A percentile compares a stretch with the other conserved stretches of the same genome.
Conservation (phyloP, 2,113 vertebrate species). For the Capreolus pygargus region DNA sequence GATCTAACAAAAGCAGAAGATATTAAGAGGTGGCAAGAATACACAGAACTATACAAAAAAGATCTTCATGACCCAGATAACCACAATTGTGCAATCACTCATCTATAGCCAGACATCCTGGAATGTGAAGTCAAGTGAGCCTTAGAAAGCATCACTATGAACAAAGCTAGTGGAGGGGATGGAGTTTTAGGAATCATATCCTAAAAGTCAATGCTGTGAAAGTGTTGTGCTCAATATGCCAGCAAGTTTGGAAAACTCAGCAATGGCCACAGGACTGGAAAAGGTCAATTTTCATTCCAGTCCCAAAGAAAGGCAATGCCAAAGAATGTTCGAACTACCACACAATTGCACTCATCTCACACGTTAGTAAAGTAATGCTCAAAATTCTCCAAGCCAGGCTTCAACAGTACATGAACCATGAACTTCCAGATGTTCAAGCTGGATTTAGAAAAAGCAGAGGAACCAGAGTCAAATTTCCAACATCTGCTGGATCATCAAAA, state of each 20-base stretch:
- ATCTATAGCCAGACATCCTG: background rate
- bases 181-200: background rate
- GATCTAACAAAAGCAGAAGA: background rate
- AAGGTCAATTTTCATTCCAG: background rate
- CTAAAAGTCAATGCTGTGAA: background rate
- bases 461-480: background rate
- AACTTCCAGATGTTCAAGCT: background rate
- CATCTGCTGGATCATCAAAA: background rate
- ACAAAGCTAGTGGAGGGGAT: background rate
- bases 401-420: background rate
- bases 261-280: background rate
- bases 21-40: background rate
- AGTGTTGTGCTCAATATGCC: background rate
- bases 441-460: background rate
- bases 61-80: background rate
- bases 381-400: background rate
- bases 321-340: background rate
- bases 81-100: background rate
- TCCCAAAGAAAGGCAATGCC: background rate
- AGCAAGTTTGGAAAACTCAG: background rate
- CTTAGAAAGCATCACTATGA: background rate
- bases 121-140: background rate
- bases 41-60: background rate
- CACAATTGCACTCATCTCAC: background rate
- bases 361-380: background rate